phyloP scores from a whole-genome alignment of 2,113 vertebrate species.

The Rhinopomastus cyanomelas region DNA sequence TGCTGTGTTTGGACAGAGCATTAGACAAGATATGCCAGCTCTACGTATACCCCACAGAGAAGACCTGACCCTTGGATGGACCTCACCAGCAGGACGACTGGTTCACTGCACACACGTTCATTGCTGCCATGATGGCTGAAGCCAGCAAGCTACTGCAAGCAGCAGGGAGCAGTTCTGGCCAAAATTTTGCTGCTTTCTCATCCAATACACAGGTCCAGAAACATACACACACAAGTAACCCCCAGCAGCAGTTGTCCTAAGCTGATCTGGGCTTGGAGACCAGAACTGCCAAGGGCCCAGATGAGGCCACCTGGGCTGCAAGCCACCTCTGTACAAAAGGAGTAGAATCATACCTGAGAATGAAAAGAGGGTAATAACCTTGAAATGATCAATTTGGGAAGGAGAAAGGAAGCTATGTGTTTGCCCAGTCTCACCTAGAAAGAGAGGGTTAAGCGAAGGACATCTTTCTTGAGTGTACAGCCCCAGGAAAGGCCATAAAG shows the following conservation, averaged over 20 bases:
- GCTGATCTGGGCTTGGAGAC: neutral
- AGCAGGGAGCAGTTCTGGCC: neutral
- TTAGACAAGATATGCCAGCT: neutral
- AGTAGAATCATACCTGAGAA: neutral
- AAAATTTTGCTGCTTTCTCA: neutral
- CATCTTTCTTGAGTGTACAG: neutral
- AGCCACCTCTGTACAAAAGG: constrained; percentile 9
- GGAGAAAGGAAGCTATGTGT: neutral
- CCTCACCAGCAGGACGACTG: neutral
- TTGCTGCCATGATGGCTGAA: neutral
- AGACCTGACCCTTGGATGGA: neutral
- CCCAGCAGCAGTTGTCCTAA: constrained; percentile 3
- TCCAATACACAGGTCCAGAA: neutral
- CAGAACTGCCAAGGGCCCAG: constrained; percentile 34
- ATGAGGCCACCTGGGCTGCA: constrained; percentile 45
- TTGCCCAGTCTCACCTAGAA: neutral
- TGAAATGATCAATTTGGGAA: constrained; percentile 4
- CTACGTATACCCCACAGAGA: neutral
- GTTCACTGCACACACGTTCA: neutral
- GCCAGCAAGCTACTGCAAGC: neutral
- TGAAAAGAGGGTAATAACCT: constrained; percentile 8
- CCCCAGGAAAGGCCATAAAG: neutral
- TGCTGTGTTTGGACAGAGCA: neutral
- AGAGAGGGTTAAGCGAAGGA: constrained; percentile 11
- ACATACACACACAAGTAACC: neutral